Evolutionary conservation across 2,888 invertebrate species (phyloP).

Genomic region (Tetramorium bicarinatum): DNA sequence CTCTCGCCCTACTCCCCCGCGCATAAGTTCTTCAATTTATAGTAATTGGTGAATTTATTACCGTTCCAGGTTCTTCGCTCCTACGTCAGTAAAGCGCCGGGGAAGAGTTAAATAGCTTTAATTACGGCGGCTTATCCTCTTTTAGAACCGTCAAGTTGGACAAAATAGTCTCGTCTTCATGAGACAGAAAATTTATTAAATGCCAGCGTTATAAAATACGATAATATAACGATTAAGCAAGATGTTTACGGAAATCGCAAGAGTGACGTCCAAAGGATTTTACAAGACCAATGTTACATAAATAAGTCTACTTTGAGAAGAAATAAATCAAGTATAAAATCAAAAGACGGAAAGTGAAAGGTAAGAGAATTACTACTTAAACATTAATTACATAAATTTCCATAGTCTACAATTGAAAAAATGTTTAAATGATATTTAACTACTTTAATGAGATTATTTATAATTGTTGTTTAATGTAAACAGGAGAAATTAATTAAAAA

Average conservation of each 20-base stretch:
- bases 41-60: slow-evolving; percentile 76
- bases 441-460: not conserved
- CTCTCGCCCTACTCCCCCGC: slow-evolving; percentile 26
- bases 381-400: not conserved
- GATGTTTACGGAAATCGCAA: not conserved
- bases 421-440: not conserved
- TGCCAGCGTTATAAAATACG: not conserved
- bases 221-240: not conserved
- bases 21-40: slow-evolving; percentile 72
- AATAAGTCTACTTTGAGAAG: not conserved
- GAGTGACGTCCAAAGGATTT: not conserved
- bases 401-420: not conserved
- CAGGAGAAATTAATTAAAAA: not conserved
- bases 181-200: slow-evolving; percentile 2
- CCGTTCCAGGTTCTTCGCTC: slow-evolving; percentile 63
- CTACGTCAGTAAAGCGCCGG: slow-evolving; percentile 62
- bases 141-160: slow-evolving; percentile 65
- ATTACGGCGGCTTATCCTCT: slow-evolving; percentile 61
- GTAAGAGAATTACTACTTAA: not conserved
- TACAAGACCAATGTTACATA: not conserved
- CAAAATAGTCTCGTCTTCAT: slow-evolving; percentile 44
- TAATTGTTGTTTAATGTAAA: not conserved
- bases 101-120: slow-evolving; percentile 63
- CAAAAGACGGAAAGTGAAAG: not conserved
- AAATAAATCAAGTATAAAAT: not conserved